Conservation (phyloP, 2,888 invertebrate species). For the Capitulum mitella region DNA sequence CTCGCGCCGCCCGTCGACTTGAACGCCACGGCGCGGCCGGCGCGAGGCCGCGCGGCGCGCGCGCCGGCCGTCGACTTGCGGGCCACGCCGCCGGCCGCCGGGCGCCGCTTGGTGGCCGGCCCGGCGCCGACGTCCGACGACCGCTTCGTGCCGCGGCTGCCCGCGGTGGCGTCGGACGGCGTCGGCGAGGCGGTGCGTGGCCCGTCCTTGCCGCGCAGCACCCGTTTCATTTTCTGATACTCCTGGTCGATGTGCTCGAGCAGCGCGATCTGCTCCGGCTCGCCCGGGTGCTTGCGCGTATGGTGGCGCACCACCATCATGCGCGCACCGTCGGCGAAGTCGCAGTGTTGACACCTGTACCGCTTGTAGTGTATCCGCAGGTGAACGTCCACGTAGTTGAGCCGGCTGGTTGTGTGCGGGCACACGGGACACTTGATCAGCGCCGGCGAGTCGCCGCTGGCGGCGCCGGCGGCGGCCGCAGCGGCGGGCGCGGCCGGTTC, state of each 20-base stretch:
- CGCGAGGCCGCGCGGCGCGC: neutral
- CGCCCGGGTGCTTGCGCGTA: neutral
- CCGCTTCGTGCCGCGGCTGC: neutral
- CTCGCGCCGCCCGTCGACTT: slow-evolving; percentile 1
- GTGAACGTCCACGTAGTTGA: slow-evolving; percentile 43
- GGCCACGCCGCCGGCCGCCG: neutral
- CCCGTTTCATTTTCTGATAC: neutral
- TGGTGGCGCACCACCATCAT: neutral
- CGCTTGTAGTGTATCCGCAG: slow-evolving; percentile 45
- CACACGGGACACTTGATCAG: neutral
- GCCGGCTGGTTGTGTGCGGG: no score
- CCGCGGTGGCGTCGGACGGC: neutral
- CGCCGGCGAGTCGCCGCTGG: neutral
- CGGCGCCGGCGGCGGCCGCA: neutral
- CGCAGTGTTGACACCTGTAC: slow-evolving; percentile 46
- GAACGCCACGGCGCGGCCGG: neutral
- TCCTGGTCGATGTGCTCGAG: neutral
- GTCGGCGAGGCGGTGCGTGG: neutral
- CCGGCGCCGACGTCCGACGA: neutral
- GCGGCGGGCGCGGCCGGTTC: neutral
- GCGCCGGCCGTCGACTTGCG: slow-evolving; percentile 9
- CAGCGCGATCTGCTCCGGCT: neutral
- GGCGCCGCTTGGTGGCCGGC: neutral
- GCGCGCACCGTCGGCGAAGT: slow-evolving; percentile 25
- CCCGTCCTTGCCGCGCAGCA: neutral